Percentiles rank a stretch among this genome's conserved stretches.
phyloP scores from a whole-genome alignment of 2,888 invertebrate species.

The Sturmia bella region DNA sequence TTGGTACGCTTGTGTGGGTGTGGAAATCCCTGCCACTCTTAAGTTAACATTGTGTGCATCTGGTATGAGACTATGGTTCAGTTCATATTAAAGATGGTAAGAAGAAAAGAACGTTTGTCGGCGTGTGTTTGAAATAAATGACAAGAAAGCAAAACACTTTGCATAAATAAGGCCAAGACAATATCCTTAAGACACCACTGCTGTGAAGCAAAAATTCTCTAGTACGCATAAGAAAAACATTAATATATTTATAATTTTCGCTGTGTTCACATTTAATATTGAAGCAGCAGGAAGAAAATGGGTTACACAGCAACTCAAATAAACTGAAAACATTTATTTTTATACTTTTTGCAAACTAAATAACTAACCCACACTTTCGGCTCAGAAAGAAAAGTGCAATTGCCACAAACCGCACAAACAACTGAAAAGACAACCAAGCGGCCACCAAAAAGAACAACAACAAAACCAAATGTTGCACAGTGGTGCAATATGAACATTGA shows the following conservation, averaged over 20 bases:
- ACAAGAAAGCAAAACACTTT: slow-evolving; percentile 71
- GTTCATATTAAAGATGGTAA: background rate
- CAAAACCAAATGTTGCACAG: slow-evolving; percentile 42
- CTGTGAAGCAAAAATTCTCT: background rate
- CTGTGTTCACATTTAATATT: slow-evolving; percentile 26
- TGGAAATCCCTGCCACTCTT: slow-evolving; percentile 49
- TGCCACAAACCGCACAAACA: slow-evolving; percentile 63
- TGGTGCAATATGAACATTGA: too few species aligned
- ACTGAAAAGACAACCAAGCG: slow-evolving; percentile 48
- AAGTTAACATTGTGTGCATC: slow-evolving; percentile 43
- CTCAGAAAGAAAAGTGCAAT: slow-evolving; percentile 57
- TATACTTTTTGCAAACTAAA: background rate
- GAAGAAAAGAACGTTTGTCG: slow-evolving; percentile 7
- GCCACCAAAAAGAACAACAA: slow-evolving; percentile 52
- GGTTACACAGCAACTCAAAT: slow-evolving; percentile 23
- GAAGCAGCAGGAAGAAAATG: slow-evolving; percentile 56
- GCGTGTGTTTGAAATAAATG: slow-evolving; percentile 34
- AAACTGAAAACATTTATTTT: slow-evolving; percentile 29
- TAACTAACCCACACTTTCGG: slow-evolving; percentile 1
- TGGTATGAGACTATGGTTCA: background rate
- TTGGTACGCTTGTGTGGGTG: background rate
- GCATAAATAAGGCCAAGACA: slow-evolving; percentile 71
- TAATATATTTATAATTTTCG: slow-evolving; percentile 5
- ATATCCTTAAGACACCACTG: slow-evolving; percentile 66
- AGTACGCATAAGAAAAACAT: slow-evolving; percentile 21